A percentile compares a stretch with the other conserved stretches of the same genome.
phyloP scores from a whole-genome alignment of 2,113 vertebrate species.

The Zapus hudsonius region DNA sequence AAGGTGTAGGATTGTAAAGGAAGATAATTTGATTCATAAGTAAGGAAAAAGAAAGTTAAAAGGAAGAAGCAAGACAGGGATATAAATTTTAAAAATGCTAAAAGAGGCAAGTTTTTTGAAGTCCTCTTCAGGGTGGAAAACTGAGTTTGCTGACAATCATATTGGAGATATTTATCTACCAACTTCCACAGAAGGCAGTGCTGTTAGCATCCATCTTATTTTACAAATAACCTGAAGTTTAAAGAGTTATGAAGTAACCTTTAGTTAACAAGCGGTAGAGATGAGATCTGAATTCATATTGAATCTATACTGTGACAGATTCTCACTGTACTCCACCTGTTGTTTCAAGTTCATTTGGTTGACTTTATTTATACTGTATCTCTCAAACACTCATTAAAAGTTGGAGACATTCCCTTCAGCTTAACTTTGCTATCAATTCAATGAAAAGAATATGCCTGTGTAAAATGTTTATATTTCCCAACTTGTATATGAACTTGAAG shows the following conservation, averaged over 20 bases:
- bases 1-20: background rate
- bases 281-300: background rate
- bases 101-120: background rate
- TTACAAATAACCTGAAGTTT: background rate
- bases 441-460: background rate
- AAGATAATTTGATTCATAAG: background rate
- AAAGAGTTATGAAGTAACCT: background rate
- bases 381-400: background rate
- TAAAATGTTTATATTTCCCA: constrained; percentile 34
- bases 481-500: constrained; percentile 42
- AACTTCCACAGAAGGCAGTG: background rate
- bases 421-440: constrained; percentile 6
- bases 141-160: background rate
- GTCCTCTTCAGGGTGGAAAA: background rate
- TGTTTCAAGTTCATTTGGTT: background rate
- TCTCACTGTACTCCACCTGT: background rate
- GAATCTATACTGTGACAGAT: background rate
- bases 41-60: background rate
- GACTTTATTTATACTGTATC: background rate
- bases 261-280: background rate
- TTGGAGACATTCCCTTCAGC: constrained; percentile 25
- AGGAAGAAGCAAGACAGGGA: background rate
- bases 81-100: too few species aligned
- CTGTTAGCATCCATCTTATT: background rate
- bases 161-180: background rate